phyloP scores from a whole-genome alignment of 2,797 vertebrate species.

The Danio choprae region DNA sequence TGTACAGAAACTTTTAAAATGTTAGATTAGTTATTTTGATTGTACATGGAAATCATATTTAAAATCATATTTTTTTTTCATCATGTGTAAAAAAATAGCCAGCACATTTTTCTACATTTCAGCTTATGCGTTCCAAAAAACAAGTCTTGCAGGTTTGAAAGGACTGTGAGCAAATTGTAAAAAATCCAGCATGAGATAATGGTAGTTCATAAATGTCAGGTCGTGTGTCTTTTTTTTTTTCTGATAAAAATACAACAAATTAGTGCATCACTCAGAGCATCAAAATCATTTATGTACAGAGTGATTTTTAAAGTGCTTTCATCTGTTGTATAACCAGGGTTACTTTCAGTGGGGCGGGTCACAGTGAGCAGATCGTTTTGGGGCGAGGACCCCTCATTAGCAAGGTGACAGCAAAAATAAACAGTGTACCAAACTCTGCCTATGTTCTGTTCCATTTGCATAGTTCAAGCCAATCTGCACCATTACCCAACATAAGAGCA shows the following conservation, averaged over 20 bases:
- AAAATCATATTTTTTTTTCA: neutral
- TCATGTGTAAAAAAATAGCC: neutral
- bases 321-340: constrained; percentile 62
- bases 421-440: constrained; percentile 61
- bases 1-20: neutral
- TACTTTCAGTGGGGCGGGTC: constrained; percentile 59
- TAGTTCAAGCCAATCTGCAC: constrained; percentile 65
- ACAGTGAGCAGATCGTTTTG: constrained; percentile 55
- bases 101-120: neutral
- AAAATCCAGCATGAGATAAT: constrained; percentile 10
- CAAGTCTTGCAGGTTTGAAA: constrained; percentile 11
- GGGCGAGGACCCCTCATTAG: constrained; percentile 64
- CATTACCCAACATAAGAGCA: constrained; percentile 63
- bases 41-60: neutral
- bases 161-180: neutral
- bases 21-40: neutral
- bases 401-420: constrained; percentile 65
- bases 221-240: constrained; percentile 16
- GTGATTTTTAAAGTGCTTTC: constrained; percentile 64
- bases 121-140: neutral
- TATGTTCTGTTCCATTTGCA: constrained; percentile 66
- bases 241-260: constrained; percentile 52
- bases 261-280: constrained; percentile 36
- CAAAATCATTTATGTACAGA: constrained; percentile 60
- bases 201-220: constrained; percentile 48